Conservation (phyloP, 2,113 vertebrate genomes). For the Carettochelys insculpta region DNA sequence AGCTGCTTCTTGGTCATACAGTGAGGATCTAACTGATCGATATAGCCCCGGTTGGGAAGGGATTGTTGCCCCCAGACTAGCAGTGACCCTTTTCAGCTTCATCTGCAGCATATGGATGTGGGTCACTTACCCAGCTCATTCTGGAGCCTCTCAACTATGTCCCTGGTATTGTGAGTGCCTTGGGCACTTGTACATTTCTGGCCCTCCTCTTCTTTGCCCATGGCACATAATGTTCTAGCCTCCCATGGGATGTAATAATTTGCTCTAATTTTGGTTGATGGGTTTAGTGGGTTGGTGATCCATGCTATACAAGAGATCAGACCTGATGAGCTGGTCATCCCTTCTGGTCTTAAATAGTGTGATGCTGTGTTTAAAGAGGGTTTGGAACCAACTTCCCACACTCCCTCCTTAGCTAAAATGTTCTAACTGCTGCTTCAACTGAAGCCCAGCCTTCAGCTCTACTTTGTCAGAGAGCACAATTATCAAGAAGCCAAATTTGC, state of each 20-base stretch:
- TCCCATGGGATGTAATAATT: neutral
- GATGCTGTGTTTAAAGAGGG: neutral
- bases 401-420: fast-evolving
- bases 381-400: neutral
- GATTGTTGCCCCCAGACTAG: too few species aligned
- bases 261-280: neutral
- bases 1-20: too few species aligned
- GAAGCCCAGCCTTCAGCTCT: too few species aligned
- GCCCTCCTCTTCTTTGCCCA: too few species aligned
- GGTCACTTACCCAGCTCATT: too few species aligned
- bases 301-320: neutral
- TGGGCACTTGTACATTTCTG: too few species aligned
- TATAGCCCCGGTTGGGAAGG: too few species aligned
- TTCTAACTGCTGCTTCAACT: neutral
- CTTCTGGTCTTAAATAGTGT: neutral
- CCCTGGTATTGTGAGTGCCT: too few species aligned
- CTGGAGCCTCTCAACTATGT: too few species aligned
- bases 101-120: too few species aligned
- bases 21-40: too few species aligned
- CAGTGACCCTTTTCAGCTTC: too few species aligned
- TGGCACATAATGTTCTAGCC: neutral
- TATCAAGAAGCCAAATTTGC: neutral
- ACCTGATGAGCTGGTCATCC: neutral
- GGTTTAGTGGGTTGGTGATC: neutral
- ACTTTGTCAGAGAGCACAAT: neutral